Evolutionary conservation across 2,797 vertebrate species (phyloP).

Genomic region (Loris lydekkerianus): DNA sequence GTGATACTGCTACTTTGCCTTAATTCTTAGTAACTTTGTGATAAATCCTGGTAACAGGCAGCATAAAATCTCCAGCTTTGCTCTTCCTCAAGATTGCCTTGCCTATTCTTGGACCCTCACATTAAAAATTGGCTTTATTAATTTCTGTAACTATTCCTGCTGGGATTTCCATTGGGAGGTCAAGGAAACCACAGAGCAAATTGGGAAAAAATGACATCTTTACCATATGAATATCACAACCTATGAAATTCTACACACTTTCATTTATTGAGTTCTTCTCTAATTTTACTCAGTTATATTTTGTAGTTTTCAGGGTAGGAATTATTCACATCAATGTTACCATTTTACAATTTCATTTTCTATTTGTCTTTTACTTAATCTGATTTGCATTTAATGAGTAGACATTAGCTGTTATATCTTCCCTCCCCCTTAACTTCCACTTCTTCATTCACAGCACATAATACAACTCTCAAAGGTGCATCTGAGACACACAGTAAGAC

Average conservation of each 20-base stretch:
- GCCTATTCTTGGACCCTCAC: constrained; percentile 1
- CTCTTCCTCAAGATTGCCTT: not conserved
- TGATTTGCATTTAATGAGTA: constrained; percentile 4
- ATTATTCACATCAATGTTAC: not conserved
- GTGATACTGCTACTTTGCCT: not conserved
- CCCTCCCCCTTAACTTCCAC: not conserved
- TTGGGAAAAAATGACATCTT: constrained; percentile 24
- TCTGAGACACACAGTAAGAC: not conserved
- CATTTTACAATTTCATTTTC: not conserved
- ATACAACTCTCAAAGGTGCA: not conserved
- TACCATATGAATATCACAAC: not conserved
- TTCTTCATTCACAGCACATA: not conserved
- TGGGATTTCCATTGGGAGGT: not conserved
- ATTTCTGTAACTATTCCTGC: not conserved
- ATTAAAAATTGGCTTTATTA: constrained; percentile 17
- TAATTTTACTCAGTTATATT: constrained; percentile 1
- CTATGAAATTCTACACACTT: not conserved
- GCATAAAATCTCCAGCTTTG: not conserved
- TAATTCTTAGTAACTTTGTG: constrained; percentile 15
- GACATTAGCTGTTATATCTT: not conserved
- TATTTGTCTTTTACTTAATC: not conserved
- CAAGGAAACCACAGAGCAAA: constrained; percentile 13
- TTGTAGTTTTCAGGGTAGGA: not conserved
- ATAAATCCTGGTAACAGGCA: not conserved
- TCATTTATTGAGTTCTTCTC: constrained; percentile 12